Evolutionary conservation across 2,797 vertebrate species (phyloP).

Genomic region (Galaxias olidus): DNA sequence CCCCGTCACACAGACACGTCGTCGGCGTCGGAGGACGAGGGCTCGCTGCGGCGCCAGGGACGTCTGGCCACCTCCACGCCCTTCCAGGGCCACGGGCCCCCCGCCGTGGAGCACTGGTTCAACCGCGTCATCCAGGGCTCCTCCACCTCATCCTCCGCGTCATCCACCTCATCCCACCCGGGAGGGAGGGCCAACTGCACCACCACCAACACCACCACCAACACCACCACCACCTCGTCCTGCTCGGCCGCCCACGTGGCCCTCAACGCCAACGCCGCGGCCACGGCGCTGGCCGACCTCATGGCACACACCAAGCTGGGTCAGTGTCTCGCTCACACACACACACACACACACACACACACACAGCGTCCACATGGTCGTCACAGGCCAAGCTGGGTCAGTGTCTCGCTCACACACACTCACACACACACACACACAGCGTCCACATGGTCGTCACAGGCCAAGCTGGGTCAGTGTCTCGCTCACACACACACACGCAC

Average conservation of each 20-base stretch:
- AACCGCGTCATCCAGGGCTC: constrained; percentile 94
- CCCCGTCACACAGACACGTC: constrained; percentile 90
- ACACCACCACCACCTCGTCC: constrained; percentile 67
- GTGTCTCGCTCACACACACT: too few relatives aligned
- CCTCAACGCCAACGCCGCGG: constrained; percentile 80
- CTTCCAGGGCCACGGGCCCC: constrained; percentile 86
- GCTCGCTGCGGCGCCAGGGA: constrained; percentile 89
- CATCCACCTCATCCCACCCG: constrained; percentile 95
- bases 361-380: too few relatives aligned
- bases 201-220: constrained; percentile 71
- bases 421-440: too few relatives aligned
- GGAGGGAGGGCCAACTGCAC: constrained; percentile 85
- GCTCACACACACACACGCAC: too few relatives aligned
- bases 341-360: too few relatives aligned
- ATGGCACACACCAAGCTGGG: constrained; percentile 91
- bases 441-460: too few relatives aligned
- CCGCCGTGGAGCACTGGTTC: constrained; percentile 92
- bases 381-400: too few relatives aligned
- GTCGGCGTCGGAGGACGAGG: constrained; percentile 97
- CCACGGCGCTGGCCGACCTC: constrained; percentile 84
- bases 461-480: too few relatives aligned
- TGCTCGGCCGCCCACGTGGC: constrained; percentile 84
- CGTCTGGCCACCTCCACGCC: constrained; percentile 85
- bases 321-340: constrained; percentile 73
- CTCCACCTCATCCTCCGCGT: constrained; percentile 96